Evolutionary conservation across 2,113 vertebrate species (phyloP), one percentile per base, ranked within the genome.

Genomic region (Gymnarchus niloticus): DNA sequence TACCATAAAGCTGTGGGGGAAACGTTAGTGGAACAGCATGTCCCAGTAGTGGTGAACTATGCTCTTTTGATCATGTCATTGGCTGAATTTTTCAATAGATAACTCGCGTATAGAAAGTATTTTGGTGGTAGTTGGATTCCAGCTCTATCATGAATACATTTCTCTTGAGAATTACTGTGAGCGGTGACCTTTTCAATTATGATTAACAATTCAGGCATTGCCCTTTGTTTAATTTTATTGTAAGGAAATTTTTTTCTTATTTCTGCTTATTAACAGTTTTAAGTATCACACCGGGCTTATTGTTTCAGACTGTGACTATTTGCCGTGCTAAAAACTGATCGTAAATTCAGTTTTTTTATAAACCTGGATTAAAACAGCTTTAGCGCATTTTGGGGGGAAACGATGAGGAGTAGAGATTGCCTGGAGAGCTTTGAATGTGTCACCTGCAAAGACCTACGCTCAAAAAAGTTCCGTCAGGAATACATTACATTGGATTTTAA

Each of bases 1-100:
- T 90, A 91, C 90, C 88, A 86, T 87, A 84, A 89, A 90, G 87
- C 88, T 85, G 46, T 65, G 46, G 46, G 92, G 85, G 90, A 90
- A 90, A 90, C 73, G 51, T 23, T 76, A 21, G 73, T 81, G 73
- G 59, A 76, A 76, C 65, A 85, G 12, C 8, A 19, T 44, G 65
- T 69, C 17, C 44, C 41, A 76, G 48, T 48, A 10, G 41, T 37
- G 59, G 83, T 73, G 61, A 69, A 37, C 48, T 52, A 12, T 84
- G 41, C 57, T 69, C 59, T 84, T 82, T 69, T 69, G 56, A 84
- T 84, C 83, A 44, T 59, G 56, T 61, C 46, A 61, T 69, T 69
- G 48, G 46, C 48, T 33, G 65, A 28, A 73, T 33, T 85, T 49
- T 84, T 44, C 52, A 83, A 59, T 81, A 54, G 80, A 51, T 81